phyloP scores from a whole-genome alignment of 2,888 invertebrate species.

The Synergus laeviventris region DNA sequence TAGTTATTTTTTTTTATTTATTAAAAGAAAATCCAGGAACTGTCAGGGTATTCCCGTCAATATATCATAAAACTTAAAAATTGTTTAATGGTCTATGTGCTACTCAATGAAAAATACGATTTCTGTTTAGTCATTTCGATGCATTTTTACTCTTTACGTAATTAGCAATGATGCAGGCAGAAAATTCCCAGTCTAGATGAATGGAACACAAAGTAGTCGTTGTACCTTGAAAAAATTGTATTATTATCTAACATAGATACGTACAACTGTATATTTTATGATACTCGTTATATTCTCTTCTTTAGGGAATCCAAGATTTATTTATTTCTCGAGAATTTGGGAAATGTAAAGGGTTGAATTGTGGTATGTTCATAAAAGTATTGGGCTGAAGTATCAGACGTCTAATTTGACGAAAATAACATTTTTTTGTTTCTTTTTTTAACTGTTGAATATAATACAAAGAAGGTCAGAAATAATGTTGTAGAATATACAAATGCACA shows the following conservation, averaged over 20 bases:
- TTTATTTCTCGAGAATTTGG: too few relatives aligned
- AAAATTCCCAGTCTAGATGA: conserved; percentile 12
- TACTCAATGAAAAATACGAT: background rate
- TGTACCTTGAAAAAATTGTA: background rate
- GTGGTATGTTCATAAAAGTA: too few relatives aligned
- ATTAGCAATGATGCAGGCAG: background rate
- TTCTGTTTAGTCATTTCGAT: conserved; percentile 9
- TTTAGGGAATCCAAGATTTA: too few relatives aligned
- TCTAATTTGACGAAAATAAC: too few relatives aligned
- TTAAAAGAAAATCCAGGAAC: background rate
- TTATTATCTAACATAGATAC: background rate
- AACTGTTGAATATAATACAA: too few relatives aligned
- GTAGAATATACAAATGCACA: too few relatives aligned
- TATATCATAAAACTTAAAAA: background rate
- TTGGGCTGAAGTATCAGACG: too few relatives aligned
- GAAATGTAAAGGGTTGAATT: too few relatives aligned
- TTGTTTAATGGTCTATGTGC: conserved; percentile 8
- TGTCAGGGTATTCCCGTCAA: conserved; percentile 7
- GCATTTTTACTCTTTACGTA: conserved; percentile 9
- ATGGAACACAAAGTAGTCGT: background rate
- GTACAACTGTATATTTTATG: background rate
- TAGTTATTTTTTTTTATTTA: background rate
- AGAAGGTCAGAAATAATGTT: too few relatives aligned
- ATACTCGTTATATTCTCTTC: too few relatives aligned
- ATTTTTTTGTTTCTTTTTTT: too few relatives aligned